These are phyloP conservation scores for Gisinianus flammeolus DNA, from an alignment of 2,888 invertebrate genomes.

Conservation along the genomic window DNA sequence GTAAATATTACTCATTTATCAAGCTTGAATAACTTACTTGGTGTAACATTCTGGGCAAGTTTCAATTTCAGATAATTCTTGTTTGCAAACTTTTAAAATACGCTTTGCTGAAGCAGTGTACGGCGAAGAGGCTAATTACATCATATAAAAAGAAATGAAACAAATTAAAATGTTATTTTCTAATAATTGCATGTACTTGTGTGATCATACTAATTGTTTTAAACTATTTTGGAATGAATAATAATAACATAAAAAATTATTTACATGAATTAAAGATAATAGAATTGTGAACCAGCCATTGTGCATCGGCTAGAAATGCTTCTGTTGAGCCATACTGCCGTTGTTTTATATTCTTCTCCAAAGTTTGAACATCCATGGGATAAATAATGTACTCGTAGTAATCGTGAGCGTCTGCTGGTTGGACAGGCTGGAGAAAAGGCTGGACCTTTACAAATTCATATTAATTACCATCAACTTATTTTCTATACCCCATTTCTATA, in stretches of 20 bases:
- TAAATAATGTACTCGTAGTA: constrained; percentile 83
- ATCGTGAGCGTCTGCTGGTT: constrained; percentile 72
- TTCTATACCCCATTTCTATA: no score
- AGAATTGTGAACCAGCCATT: constrained; percentile 94
- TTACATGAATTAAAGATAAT: constrained; percentile 87
- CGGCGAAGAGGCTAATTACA: constrained; percentile 48
- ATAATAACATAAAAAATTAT: constrained; percentile 60
- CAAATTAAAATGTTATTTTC: neutral
- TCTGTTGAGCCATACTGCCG: constrained; percentile 84
- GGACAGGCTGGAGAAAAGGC: constrained; percentile 79
- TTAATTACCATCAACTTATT: no score
- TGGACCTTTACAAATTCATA: constrained; percentile 68
- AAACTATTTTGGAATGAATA: neutral
- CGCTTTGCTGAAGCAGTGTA: constrained; percentile 75
- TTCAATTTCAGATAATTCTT: constrained; percentile 90
- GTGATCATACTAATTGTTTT: neutral
- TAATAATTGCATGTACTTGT: no score
- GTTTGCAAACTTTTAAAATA: constrained; percentile 81
- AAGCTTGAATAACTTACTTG: no score
- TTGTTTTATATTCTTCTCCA: constrained; percentile 77
- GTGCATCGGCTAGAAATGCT: constrained; percentile 85
- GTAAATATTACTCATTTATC: no score
- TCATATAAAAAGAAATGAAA: constrained; percentile 10
- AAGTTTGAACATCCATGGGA: constrained; percentile 80
- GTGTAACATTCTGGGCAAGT: constrained; percentile 91